Percentiles rank a stretch among this genome's conserved stretches.
These are phyloP conservation scores for Calypte anna DNA, from an alignment of 2,113 vertebrate genomes.

Conservation along the genomic window DNA sequence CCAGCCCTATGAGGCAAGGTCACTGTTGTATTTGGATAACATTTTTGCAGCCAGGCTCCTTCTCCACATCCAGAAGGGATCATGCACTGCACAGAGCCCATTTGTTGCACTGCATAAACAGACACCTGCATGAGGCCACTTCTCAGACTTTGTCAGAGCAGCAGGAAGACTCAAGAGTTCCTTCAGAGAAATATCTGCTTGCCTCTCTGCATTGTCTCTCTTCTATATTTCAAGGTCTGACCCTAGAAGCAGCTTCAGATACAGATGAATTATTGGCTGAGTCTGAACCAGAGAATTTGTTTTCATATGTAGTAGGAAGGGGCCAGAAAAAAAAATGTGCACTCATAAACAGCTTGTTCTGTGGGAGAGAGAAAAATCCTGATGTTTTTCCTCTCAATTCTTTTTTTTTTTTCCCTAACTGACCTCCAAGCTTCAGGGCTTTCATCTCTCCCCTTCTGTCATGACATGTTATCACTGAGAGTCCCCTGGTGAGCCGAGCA, in stretches of 20 bases:
- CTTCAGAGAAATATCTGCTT: neutral
- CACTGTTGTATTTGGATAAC: neutral
- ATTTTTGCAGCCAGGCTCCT: neutral
- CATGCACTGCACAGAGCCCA: neutral
- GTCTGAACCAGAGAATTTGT: neutral
- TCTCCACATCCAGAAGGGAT: neutral
- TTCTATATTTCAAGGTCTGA: neutral
- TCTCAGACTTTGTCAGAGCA: neutral
- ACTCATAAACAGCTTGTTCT: neutral
- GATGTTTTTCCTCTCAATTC: neutral
- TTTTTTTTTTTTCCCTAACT: neutral
- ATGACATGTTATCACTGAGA: neutral
- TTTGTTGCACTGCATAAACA: neutral
- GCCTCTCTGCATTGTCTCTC: neutral
- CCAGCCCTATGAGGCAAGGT: neutral
- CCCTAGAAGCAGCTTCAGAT: neutral
- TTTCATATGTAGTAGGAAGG: neutral
- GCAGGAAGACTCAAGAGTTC: neutral
- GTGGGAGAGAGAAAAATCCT: neutral
- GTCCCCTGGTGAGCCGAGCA: neutral
- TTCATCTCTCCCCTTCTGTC: neutral
- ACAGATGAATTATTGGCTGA: neutral
- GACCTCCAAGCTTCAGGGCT: neutral
- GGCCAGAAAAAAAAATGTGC: neutral
- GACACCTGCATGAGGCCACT: neutral